phyloP scores from a whole-genome alignment of 2,888 invertebrate species.

The Heliconius cydno region DNA sequence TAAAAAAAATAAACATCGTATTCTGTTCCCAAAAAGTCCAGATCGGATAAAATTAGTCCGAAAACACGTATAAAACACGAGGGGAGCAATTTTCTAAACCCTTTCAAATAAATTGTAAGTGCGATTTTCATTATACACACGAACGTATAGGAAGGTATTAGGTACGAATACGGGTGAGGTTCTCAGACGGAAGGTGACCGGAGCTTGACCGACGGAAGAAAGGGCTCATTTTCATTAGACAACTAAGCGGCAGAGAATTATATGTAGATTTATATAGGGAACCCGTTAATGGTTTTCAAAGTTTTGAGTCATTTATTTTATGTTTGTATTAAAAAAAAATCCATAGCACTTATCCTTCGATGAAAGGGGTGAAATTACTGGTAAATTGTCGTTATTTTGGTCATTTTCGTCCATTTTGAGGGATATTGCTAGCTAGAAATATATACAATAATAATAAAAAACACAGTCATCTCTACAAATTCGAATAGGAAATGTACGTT shows the following conservation, averaged over 20 bases:
- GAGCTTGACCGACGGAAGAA: conserved; percentile 75
- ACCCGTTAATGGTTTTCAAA: conserved; percentile 62
- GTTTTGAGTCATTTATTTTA: conserved; percentile 45
- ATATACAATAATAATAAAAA: neutral
- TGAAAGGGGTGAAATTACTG: neutral
- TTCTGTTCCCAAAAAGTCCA: conserved; percentile 45
- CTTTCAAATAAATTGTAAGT: conserved; percentile 80
- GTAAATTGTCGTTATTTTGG: neutral
- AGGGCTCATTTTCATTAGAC: conserved; percentile 83
- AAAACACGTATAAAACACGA: conserved; percentile 67
- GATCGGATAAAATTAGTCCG: conserved; percentile 61
- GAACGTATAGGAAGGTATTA: conserved; percentile 59
- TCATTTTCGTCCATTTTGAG: too few species aligned
- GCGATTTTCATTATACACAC: conserved; percentile 77
- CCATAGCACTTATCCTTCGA: neutral
- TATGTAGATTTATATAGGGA: conserved; percentile 72
- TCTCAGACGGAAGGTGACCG: conserved; percentile 60
- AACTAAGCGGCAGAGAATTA: conserved; percentile 62
- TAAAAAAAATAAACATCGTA: conserved; percentile 12
- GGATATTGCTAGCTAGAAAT: too few species aligned
- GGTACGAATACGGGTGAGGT: conserved; percentile 51
- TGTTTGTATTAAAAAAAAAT: neutral
- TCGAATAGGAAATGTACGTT: neutral
- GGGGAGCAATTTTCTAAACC: conserved; percentile 68
- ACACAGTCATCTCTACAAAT: neutral